Percentiles rank a stretch among this genome's conserved stretches.
phyloP scores from a whole-genome alignment of 2,888 invertebrate species.

The Hirudinaria manillensis region DNA sequence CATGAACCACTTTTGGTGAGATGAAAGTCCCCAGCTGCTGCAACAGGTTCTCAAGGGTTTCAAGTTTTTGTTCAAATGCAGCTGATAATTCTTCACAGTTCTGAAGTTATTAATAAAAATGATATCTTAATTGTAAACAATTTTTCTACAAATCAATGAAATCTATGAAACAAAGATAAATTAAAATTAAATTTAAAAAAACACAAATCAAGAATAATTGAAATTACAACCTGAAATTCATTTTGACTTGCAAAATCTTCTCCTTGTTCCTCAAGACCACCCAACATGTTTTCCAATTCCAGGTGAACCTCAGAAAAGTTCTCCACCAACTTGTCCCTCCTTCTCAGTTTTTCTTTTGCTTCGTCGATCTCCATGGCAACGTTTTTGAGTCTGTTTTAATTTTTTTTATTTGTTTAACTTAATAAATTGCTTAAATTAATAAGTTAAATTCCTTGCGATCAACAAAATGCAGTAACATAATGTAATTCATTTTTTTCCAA shows the following conservation, averaged over 20 bases:
- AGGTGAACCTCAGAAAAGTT: background rate
- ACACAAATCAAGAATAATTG: background rate
- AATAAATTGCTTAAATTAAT: no score
- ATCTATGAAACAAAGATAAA: background rate
- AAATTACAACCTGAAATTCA: background rate
- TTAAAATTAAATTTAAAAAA: background rate
- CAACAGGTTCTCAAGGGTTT: background rate
- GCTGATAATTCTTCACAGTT: background rate
- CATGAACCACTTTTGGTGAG: background rate
- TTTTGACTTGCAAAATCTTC: background rate
- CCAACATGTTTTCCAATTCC: background rate
- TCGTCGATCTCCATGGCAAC: no score
- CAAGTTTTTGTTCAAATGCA: background rate
- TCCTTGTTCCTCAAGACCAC: background rate
- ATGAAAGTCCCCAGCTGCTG: background rate
- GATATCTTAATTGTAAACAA: no score
- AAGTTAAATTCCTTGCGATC: no score
- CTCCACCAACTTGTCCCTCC: background rate
- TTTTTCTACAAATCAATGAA: no score
- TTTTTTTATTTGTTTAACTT: no score
- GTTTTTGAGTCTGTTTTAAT: no score
- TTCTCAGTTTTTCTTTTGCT: no score
- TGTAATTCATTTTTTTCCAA: no score
- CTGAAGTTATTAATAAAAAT: background rate
- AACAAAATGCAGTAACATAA: no score